These are phyloP conservation scores for Rhinogobio ventralis DNA, from an alignment of 2,797 vertebrate genomes.

Conservation along the genomic window DNA sequence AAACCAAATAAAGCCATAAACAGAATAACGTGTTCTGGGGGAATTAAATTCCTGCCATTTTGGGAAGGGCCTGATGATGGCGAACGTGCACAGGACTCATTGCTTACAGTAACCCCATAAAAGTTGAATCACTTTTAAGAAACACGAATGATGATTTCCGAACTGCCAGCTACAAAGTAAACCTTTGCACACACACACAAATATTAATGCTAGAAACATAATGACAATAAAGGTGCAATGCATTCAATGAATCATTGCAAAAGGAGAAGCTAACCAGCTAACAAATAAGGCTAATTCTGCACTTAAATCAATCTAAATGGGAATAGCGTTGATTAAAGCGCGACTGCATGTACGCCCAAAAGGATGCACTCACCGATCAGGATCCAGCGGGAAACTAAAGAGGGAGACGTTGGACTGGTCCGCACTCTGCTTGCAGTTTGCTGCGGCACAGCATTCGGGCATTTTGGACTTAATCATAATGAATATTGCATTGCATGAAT, in stretches of 20 bases:
- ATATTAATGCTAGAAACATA: neutral
- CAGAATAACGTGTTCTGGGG: conserved; percentile 17
- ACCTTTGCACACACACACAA: neutral
- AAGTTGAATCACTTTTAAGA: conserved; percentile 44
- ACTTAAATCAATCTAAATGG: neutral
- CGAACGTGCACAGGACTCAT: conserved; percentile 37
- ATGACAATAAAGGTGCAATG: neutral
- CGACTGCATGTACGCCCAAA: neutral
- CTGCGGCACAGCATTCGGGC: conserved; percentile 87
- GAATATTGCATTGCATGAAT: conserved; percentile 53
- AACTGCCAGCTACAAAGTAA: neutral
- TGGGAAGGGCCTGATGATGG: conserved; percentile 57
- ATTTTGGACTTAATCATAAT: conserved; percentile 77
- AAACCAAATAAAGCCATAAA: neutral
- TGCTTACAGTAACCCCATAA: conserved; percentile 46
- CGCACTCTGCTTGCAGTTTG: conserved; percentile 78
- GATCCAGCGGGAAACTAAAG: conserved; percentile 83
- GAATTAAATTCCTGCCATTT: conserved; percentile 46
- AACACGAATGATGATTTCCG: neutral
- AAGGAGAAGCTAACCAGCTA: conserved; percentile 53
- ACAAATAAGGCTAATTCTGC: conserved; percentile 46
- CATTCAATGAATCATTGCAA: conserved; percentile 52
- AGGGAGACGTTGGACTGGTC: conserved; percentile 75
- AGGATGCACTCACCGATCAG: conserved; percentile 76
- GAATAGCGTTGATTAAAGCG: neutral